phyloP scores from a whole-genome alignment of 2,113 vertebrate genomes.

The Pygoscelis antarcticus region DNA sequence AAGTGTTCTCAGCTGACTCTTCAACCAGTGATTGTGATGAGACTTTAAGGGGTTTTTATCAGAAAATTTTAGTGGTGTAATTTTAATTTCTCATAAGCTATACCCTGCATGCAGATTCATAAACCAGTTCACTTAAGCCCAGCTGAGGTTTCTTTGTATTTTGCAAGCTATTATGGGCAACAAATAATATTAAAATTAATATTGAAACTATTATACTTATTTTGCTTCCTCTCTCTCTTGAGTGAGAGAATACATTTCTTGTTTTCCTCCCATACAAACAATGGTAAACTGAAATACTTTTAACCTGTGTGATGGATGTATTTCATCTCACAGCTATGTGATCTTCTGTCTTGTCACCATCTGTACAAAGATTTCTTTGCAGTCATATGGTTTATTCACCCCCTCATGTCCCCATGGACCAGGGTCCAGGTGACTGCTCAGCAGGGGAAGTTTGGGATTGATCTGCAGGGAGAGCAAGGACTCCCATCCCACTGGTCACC shows the following conservation, averaged over 20 bases:
- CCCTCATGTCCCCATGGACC: fast-evolving
- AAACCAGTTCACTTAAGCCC: not conserved
- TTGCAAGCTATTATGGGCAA: not conserved
- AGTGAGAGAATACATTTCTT: not conserved
- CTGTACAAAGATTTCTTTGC: not conserved
- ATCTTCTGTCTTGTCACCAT: not conserved
- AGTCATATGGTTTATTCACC: fast-evolving
- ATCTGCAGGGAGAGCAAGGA: fast-evolving
- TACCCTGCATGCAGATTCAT: not conserved
- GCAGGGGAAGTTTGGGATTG: not conserved
- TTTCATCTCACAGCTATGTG: not conserved
- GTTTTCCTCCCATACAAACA: not conserved
- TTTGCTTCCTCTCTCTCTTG: not conserved
- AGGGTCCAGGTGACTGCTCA: not conserved
- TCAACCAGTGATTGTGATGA: not conserved
- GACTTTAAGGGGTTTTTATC: not conserved
- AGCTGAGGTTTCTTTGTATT: not conserved
- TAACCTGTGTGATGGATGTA: not conserved
- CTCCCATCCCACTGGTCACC: fast-evolving
- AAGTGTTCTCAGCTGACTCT: not conserved
- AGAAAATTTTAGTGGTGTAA: not conserved
- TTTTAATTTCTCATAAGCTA: not conserved
- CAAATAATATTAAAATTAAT: not conserved
- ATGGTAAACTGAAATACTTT: not conserved
- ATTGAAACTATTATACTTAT: not conserved